Conservation (phyloP, 2,888 invertebrate species). For the Sinhomidia bicolor region DNA sequence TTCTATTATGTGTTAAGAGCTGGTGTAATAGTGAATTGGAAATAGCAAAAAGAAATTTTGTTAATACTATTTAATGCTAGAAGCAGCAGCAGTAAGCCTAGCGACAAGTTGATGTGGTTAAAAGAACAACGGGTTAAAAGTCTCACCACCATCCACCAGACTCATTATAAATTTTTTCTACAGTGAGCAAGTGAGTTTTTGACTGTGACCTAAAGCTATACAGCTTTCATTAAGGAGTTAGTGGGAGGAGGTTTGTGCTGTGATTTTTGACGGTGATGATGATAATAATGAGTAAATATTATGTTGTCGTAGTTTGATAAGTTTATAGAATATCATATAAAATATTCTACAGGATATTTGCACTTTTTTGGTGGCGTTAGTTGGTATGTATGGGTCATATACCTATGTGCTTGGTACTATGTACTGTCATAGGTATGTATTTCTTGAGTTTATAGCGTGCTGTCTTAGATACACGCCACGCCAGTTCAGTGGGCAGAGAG, state of each 20-base stretch:
- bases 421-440: neutral
- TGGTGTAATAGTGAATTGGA: neutral
- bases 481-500: neutral
- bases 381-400: no score
- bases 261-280: neutral
- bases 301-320: neutral
- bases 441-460: no score
- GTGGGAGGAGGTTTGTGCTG: neutral
- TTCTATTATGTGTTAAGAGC: neutral
- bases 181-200: neutral
- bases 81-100: neutral
- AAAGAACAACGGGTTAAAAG: neutral
- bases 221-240: neutral
- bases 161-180: no score
- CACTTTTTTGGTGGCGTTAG: neutral
- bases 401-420: no score
- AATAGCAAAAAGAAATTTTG: neutral
- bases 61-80: no score
- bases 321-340: neutral
- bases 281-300: neutral
- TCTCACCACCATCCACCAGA: no score
- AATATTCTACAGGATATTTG: neutral
- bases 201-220: constrained; percentile 5
- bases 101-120: neutral
- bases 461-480: no score